Evolutionary conservation across 2,888 invertebrate genomes (phyloP), one percentile per base, ranked within the genome.

Genomic region (Synanthedon andrenaeformis): DNA sequence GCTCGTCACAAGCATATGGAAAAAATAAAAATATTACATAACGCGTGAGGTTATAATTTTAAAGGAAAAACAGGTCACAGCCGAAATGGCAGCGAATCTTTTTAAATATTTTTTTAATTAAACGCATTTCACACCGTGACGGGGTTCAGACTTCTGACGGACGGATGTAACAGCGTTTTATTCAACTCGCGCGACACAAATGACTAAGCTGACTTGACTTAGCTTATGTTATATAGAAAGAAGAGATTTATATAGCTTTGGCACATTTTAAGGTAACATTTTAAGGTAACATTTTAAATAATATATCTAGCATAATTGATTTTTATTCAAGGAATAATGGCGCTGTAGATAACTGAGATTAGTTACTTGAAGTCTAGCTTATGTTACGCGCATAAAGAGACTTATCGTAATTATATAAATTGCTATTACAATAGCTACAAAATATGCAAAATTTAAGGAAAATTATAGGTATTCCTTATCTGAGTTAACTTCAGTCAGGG

Each of bases 101-200:
- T 41, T 54, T 51, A 48, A 50, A 58, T 62, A 62, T 57, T 57
- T 58, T 60, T 65, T 62, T 62, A 62, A 66, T 65, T 65, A 64
- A 66, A 64, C 61, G 53, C 56, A 54, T 58, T 64, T 65, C 61
- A 57, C 58, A 62, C 57, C 58, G 57, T 56, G 57, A 55, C 61
- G 56, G 57, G 23, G 23, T 49, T 72, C 70, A 73, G 70, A 70
- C 70, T 75, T 74, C 65, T 65, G 68, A 62, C 66, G 75, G 78
- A 79, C 77, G 77, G 74, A 75, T 68, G 62, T 64, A 60, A 66
- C 71, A 70, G 72, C 67, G 64, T 66, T 64, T 69, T 59, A 61
- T 61, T 63, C 55, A 61, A 49, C 23, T 49, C 49, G 49, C 23
- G 49, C 23, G 49, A 19, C 23, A 49, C 49, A 49, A 49, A 49